Conservation (phyloP, 2,888 invertebrate genomes). For the Leucophora obtusa region DNA sequence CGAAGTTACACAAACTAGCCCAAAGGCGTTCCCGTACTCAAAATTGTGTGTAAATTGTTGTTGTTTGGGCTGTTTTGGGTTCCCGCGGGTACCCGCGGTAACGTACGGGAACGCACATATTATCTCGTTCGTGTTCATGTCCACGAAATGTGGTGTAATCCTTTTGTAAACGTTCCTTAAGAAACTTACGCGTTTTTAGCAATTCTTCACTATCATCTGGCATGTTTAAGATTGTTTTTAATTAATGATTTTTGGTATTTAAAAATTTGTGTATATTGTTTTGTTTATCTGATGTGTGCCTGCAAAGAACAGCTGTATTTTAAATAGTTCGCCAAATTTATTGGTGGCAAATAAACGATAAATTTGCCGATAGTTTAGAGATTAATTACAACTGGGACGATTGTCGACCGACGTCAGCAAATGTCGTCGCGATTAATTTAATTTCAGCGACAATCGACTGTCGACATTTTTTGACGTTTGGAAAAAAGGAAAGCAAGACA, state of each 20-base stretch:
- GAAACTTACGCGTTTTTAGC: conserved; percentile 76
- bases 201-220: conserved; percentile 67
- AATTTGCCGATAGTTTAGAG: neutral
- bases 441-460: too few relatives aligned
- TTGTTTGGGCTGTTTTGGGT: too few relatives aligned
- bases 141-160: conserved; percentile 80
- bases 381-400: too few relatives aligned
- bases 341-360: neutral
- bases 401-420: too few relatives aligned
- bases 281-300: neutral
- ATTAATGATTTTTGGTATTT: conserved; percentile 15
- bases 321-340: conserved; percentile 5
- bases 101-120: too few relatives aligned
- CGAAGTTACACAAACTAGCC: too few relatives aligned
- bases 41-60: too few relatives aligned
- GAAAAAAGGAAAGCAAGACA: too few relatives aligned
- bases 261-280: conserved; percentile 20
- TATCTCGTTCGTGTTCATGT: conserved; percentile 81
- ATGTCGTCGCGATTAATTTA: too few relatives aligned
- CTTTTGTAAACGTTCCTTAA: conserved; percentile 79
- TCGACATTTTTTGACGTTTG: too few relatives aligned
- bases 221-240: conserved; percentile 37
- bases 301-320: conserved; percentile 20
- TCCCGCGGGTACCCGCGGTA: too few relatives aligned
- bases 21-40: too few relatives aligned